Evolutionary conservation across 2,888 invertebrate genomes (phyloP), one percentile per base, ranked within the genome.

Genomic region (Auanema freiburgensis): DNA sequence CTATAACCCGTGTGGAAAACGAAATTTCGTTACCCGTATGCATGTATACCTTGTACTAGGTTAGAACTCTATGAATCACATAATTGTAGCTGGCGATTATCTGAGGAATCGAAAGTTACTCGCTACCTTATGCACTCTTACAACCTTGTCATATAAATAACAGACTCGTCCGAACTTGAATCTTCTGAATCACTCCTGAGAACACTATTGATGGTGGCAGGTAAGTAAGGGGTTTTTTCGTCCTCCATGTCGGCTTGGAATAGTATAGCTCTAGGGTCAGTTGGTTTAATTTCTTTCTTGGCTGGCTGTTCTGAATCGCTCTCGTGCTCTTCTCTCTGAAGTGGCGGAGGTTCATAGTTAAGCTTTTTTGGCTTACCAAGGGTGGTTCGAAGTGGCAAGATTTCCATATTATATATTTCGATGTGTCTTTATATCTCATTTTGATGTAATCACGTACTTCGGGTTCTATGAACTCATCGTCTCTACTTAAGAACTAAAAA

Each of bases 141-240:
- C 62, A 57, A 69, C 63, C 73, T 64, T 56, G 76, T 76, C 69
- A 76, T 72, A 21, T 65, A 60, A 43, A 70, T 63, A 16, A 76
- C 65, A 51, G 70, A 71, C 23, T 76, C 76, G 21, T 69, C 73
- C n/a, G 68, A 68, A 53, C 70, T 71, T 3, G 76, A 76, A 54
- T 72, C 76, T 64, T 76, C 76, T 5, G 72, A 72, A 63, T 76
- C 76, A 24, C 72, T 72, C n/a, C 76, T 63, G 11, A 76, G 63
- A 16, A 76, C 76, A 23, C 57, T 51, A 41, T 76, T 76, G 56
- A 76, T 76, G 1, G 74, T 74, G 33, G 69, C 67, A 11, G 73
- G 70, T 53, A 71, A 61, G 57, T 73, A 76, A 14, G 76, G 76
- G 0, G 72, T 65, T 23, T 62, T 54, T 49, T 71, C 69, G 41